These are phyloP conservation scores for Hyles lineata DNA, from an alignment of 2,888 invertebrate genomes.

Conservation along the genomic window DNA sequence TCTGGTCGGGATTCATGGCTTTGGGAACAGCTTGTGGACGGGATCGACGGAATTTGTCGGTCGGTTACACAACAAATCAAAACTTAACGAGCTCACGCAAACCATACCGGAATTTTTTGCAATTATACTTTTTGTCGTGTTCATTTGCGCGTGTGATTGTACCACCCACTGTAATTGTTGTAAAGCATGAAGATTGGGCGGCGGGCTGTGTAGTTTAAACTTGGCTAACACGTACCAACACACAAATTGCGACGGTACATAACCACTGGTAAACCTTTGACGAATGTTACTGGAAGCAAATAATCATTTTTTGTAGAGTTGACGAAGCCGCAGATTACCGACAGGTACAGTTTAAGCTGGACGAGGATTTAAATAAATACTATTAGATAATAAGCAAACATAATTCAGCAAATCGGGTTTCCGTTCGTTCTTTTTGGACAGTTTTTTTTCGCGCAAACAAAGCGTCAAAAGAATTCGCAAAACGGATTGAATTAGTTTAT, in stretches of 20 bases:
- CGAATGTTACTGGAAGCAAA: constrained; percentile 67
- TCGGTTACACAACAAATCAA: constrained; percentile 84
- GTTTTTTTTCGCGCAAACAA: constrained; percentile 65
- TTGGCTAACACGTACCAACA: constrained; percentile 42
- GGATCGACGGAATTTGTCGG: constrained; percentile 75
- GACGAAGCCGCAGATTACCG: constrained; percentile 41
- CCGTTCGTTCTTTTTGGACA: constrained; percentile 48
- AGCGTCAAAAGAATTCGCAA: constrained; percentile 65
- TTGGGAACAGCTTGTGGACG: constrained; percentile 63
- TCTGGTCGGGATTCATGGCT: constrained; percentile 64
- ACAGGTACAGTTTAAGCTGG: constrained; percentile 78
- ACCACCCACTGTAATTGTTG: constrained; percentile 63
- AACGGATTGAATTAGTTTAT: constrained; percentile 77
- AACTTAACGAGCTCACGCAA: constrained; percentile 81
- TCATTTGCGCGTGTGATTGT: constrained; percentile 77
- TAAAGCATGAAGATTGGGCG: constrained; percentile 48
- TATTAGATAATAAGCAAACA: constrained; percentile 80
- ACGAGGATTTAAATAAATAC: constrained; percentile 79
- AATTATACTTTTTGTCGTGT: constrained; percentile 62
- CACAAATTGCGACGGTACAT: constrained; percentile 35
- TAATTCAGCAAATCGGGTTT: constrained; percentile 59
- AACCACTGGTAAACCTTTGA: constrained; percentile 52
- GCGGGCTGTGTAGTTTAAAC: constrained; percentile 43
- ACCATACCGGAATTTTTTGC: constrained; percentile 63
- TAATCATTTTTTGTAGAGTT: constrained; percentile 55